Evolutionary conservation across 2,797 vertebrate species (phyloP).

Genomic region (Halcyon leucocephala): DNA sequence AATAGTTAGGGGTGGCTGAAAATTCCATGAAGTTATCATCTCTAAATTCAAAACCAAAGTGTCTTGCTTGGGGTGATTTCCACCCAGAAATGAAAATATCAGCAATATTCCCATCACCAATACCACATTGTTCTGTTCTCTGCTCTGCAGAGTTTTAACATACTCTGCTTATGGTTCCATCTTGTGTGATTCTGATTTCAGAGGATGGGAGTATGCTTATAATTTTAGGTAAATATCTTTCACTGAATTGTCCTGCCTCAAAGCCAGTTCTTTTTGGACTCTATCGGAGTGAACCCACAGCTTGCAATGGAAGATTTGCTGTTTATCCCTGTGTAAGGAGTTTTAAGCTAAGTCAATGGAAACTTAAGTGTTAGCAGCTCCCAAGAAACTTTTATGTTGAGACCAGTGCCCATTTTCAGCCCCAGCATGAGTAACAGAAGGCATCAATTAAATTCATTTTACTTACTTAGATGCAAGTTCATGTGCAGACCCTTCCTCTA

Average conservation of each 20-base stretch:
- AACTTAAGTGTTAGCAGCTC: neutral
- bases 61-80: neutral
- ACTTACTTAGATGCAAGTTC: neutral
- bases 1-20: neutral
- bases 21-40: neutral
- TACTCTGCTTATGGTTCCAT: neutral
- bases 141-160: neutral
- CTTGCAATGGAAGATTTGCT: neutral
- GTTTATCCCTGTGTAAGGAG: neutral
- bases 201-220: neutral
- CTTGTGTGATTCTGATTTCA: neutral
- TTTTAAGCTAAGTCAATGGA: neutral
- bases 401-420: neutral
- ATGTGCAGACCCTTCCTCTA: neutral
- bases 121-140: neutral
- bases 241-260: neutral
- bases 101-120: neutral
- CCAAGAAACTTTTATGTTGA: neutral
- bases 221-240: neutral
- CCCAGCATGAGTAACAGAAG: neutral
- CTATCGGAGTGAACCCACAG: neutral
- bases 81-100: neutral
- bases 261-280: neutral
- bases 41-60: neutral
- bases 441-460: conserved; percentile 10